Evolutionary conservation across 2,797 vertebrate genomes (phyloP).

Genomic region (Sebastes iracundus): DNA sequence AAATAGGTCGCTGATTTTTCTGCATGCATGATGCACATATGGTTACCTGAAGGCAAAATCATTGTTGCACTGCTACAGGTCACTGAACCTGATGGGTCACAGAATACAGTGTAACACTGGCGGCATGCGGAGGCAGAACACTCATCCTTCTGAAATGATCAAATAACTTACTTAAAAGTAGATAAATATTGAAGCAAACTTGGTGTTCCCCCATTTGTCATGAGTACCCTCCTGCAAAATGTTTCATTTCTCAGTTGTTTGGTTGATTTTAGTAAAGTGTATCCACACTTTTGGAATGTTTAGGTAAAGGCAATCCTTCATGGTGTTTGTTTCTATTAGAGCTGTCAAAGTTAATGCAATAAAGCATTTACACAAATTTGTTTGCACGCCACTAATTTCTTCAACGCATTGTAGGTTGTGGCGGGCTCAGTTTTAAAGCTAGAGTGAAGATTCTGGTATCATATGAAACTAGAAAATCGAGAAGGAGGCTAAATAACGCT

Average conservation of each 20-base stretch:
- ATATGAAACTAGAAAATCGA: neutral
- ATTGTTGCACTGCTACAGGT: neutral
- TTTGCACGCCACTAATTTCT: neutral
- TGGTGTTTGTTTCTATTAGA: neutral
- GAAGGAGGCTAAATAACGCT: neutral
- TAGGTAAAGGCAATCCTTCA: neutral
- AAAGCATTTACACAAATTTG: neutral
- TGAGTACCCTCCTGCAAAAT: neutral
- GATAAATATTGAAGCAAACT: neutral
- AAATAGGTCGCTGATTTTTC: neutral
- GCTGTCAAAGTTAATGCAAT: neutral
- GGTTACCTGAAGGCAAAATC: neutral
- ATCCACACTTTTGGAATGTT: neutral
- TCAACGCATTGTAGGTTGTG: neutral
- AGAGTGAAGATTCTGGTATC: neutral
- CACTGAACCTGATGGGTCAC: neutral
- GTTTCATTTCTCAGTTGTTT: neutral
- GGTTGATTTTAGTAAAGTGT: neutral
- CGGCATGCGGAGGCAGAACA: neutral
- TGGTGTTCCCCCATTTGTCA: neutral
- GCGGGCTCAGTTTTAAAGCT: neutral
- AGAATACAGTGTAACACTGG: neutral
- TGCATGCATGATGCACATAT: neutral
- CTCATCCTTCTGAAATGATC: neutral
- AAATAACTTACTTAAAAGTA: neutral